A percentile compares a stretch with the other conserved stretches of the same genome.
Conservation (phyloP, 2,797 vertebrate genomes). For the Helicolenus hilgendorfi region DNA sequence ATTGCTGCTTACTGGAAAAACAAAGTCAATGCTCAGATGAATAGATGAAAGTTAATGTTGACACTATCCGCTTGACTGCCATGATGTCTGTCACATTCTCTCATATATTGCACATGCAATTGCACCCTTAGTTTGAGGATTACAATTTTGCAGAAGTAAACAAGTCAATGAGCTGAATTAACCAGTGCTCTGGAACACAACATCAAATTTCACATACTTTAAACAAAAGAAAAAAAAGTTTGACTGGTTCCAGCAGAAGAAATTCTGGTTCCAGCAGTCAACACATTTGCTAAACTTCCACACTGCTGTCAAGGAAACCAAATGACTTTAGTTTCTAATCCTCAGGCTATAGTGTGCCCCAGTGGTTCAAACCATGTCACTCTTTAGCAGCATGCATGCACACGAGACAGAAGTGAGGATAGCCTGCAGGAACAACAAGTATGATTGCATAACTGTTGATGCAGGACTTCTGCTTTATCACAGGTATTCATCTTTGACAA, state of each 20-base stretch:
- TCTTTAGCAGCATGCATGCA: constrained; percentile 12
- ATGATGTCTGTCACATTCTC: constrained; percentile 38
- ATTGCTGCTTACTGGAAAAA: constrained; percentile 40
- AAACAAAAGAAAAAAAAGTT: constrained; percentile 9
- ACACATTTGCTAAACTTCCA: constrained; percentile 34
- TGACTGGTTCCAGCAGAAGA: constrained; percentile 27
- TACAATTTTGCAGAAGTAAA: constrained; percentile 46
- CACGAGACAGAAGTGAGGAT: background rate
- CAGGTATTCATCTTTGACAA: constrained; percentile 18
- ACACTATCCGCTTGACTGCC: constrained; percentile 19
- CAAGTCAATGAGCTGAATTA: constrained; percentile 51
- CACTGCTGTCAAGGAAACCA: constrained; percentile 60
- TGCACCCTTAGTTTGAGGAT: constrained; percentile 39
- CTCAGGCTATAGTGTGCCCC: constrained; percentile 5
- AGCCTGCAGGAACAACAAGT: constrained; percentile 3
- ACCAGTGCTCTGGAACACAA: constrained; percentile 8
- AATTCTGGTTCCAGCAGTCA: constrained; percentile 19
- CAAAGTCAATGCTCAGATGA: constrained; percentile 14
- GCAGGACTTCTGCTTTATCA: constrained; percentile 19
- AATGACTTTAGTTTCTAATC: constrained; percentile 52
- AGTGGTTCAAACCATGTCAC: constrained; percentile 31
- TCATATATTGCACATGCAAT: constrained; percentile 11
- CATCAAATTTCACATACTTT: constrained; percentile 8
- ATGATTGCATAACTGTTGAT: background rate
- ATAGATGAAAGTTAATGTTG: constrained; percentile 50